A percentile compares a stretch with the other conserved stretches of the same genome.
Conservation (phyloP, 2,797 vertebrate species). For the Sylvilagus floridanus region DNA sequence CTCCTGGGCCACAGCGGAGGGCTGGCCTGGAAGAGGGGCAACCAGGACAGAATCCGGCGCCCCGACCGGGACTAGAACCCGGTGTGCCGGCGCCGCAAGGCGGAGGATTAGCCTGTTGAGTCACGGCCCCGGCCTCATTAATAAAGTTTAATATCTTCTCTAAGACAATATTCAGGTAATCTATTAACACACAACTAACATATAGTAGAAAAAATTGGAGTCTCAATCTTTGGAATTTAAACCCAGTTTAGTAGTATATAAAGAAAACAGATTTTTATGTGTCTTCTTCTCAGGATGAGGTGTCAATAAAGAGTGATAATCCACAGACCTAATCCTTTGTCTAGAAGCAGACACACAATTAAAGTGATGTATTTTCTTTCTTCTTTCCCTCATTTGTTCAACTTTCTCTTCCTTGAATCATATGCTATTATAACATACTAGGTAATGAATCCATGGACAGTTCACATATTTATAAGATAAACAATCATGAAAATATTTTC, state of each 20-base stretch:
- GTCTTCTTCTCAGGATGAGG: background rate
- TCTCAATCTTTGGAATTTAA: background rate
- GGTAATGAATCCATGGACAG: background rate
- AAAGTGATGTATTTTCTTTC: constrained; percentile 6
- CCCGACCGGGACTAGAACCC: too few relatives aligned
- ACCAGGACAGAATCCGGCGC: too few relatives aligned
- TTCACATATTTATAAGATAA: background rate
- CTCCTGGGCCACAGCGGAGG: too few relatives aligned
- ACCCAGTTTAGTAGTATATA: background rate
- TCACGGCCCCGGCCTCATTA: too few relatives aligned
- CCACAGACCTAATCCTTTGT: background rate
- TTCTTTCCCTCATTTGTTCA: constrained; percentile 2
- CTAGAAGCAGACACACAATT: background rate
- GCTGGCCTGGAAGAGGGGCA: too few relatives aligned
- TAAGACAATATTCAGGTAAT: background rate
- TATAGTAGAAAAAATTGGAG: background rate
- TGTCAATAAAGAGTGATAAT: background rate
- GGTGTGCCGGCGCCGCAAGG: too few relatives aligned
- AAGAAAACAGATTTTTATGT: background rate
- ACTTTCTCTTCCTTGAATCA: background rate
- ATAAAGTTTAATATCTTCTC: constrained; percentile 2
- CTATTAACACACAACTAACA: background rate
- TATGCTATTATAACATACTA: background rate
- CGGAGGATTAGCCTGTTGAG: too few relatives aligned
- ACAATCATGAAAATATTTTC: background rate